Base-by-base conservation (phyloP, 2,888 invertebrate species). In the Nasonia oneida region DNA sequence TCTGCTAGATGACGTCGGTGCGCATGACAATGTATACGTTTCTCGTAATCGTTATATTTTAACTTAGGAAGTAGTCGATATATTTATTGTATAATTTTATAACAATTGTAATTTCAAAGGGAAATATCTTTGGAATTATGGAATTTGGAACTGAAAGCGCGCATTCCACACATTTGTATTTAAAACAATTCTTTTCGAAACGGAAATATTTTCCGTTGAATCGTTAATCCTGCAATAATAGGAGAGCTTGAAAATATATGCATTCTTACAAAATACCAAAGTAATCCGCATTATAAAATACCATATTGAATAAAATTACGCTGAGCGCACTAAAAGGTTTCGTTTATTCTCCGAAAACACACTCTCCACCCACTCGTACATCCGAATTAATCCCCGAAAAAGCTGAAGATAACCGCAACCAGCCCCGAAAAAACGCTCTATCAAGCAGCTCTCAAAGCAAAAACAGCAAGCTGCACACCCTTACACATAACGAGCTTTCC, bases 401-500 rank as follows among this genome's bases (percentile, higher is more conserved):
- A 1, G 47, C 47, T 12, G 10, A 12, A 47, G 8, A 47, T 12
- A 10, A 12, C 47, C 47, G 47, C 12, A 47, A 47, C 47, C 47
- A 37, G 47, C 47, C 2, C 12, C 10, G 2, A 10, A 2, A 47
- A 47, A 47, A 12, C 0, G 10, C 12, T 47, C 12, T 12, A 12
- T 12, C 12, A 47, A 47, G 47, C 10, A 2, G 12, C 47, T 47
- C 47, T 47, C 47, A 12, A 47, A 47, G 47, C 12, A 53, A 53
- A 53, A 15, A 53, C 53, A 15, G 4, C 53, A 53, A 53, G 53
- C 5, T 18, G 29, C 29, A 53, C 53, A 53, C 18, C 53, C 53
- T 18, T 18, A 18, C 5, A 18, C 53, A 18, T 57, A 76, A 76
- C 76, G 76, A 76, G 76, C 53, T 76, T 76, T 76, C 57, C 57